Evolutionary conservation across 2,113 vertebrate genomes (phyloP), one percentile per base, ranked within the genome.

Genomic region (Leucoraja erinaceus): DNA sequence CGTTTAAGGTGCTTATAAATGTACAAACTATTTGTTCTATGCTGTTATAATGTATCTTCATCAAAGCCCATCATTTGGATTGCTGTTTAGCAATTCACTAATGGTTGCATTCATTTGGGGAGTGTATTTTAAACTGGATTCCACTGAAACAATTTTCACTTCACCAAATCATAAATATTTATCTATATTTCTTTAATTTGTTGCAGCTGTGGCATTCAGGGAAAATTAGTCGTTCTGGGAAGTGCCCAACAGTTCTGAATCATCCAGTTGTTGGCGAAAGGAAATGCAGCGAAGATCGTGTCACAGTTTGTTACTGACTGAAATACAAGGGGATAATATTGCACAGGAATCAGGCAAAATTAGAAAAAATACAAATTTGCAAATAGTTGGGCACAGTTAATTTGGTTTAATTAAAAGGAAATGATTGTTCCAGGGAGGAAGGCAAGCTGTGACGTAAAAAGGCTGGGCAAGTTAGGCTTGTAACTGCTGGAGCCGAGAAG

Each of bases 141-240:
- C 38, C 68, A 91, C 66, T 54, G 90, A 18, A 91, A 91, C 9
- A 47, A 54, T 72, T 91, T 91, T 91, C 90, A 91, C 66, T 74
- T 72, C 9, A 74, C 66, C 38, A 22, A 74, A 25, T 22, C 22
- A 91, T 91, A 91, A 91, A 91, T 91, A 74, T 91, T 91, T 91
- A 91, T 88, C n/a, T 33, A 28, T 68, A 14, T 66, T 20, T 54
- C 33, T 38, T 72, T 72, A 72, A 10, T 47, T 54, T 28, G 38
- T 38, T 91, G 33, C 66, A 91, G 88, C 88, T 91, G 66, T 14
- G 5, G 6, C 14, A 86, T 68, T 6, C n/a, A n/a, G 38, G 63
- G 61, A 68, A 90, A 68, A 54, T 72, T 70, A 31, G 88, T 70
- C 70, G 33, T 47, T 54, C 90, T 91, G 90, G 90, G 38, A 54